Evolutionary conservation across 1,140 invertebrate genomes (phyloP), one percentile per base, ranked within the genome.

Genomic region (Sesamia nonagrioides): DNA sequence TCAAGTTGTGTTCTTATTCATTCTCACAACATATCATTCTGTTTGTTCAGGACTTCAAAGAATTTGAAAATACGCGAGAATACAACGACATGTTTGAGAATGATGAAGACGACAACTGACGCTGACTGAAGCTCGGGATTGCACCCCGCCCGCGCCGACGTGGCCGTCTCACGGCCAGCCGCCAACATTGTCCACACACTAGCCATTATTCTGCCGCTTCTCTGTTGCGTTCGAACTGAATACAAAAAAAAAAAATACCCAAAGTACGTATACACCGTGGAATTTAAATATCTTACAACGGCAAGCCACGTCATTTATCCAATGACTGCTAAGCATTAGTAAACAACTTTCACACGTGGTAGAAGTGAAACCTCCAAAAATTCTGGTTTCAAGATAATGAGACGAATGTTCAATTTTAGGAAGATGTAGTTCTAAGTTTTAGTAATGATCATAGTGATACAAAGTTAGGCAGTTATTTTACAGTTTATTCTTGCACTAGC

Each of bases 41-140:
- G 88, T 91, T 69, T 91, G 86, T 89, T 87, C 88, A 94, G 93
- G 93, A 94, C 78, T 86, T 95, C 85, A 94, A 91, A 92, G 91
- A 92, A 82, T 92, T 88, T 84, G 90, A 93, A 86, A 89, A 92
- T 81, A 88, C 92, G 68, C 89, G 88, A 78, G 91, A 95, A 81
- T 95, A 92, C 88, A 91, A 86, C 86, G 91, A 94, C 79, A 90
- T 94, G 92, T 94, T 94, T 93, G 91, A 94, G 89, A 94, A 94
- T 92, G 93, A 92, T 50, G 93, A 93, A 80, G 92, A 94, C 35
- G 91, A 93, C 87, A 92, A 94, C 89, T 94, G 91, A 94, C 81
- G 54, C 52, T 72, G 42, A 75, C 58, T 74, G 37, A 48, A 35
- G 78, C 56, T 54, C 73, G 33, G 45, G 7, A 9, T 11, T 42